phyloP scores from a whole-genome alignment of 2,888 invertebrate genomes.

The Drosophila nr. medialis region DNA sequence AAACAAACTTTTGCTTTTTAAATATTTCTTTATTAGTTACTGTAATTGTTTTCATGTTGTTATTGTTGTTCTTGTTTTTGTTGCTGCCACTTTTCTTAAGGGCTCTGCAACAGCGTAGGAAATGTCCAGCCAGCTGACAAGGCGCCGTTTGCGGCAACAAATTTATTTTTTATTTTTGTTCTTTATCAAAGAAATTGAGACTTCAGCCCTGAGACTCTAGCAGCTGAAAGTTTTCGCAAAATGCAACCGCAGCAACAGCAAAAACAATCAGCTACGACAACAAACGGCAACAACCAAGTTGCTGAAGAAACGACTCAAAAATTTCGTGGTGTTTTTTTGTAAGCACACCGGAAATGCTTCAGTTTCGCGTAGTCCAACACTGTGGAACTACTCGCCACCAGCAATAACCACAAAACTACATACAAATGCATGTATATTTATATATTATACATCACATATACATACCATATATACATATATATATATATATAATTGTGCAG shows the following conservation, averaged over 20 bases:
- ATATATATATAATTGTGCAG: conserved; percentile 25
- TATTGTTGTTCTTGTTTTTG: conserved; percentile 27
- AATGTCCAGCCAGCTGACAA: conserved; percentile 59
- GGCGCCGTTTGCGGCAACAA: conserved; percentile 44
- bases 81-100: conserved; percentile 27
- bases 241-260: conserved; percentile 48
- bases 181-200: conserved; percentile 71
- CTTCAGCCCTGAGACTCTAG: conserved; percentile 53
- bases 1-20: conserved; percentile 80
- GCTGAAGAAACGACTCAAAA: conserved; percentile 45
- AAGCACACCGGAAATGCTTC: conserved; percentile 74
- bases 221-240: conserved; percentile 64
- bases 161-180: conserved; percentile 44
- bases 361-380: conserved; percentile 60
- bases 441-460: conserved; percentile 3
- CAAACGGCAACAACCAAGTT: conserved; percentile 33
- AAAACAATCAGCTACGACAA: conserved; percentile 31
- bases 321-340: conserved; percentile 53
- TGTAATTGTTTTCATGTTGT: conserved; percentile 76
- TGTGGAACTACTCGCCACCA: conserved; percentile 63
- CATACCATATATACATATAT: neutral
- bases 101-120: conserved; percentile 35
- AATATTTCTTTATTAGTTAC: conserved; percentile 82
- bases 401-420: conserved; percentile 31
- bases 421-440: conserved; percentile 18